Evolutionary conservation across 2,888 invertebrate genomes (phyloP), one percentile per base, ranked within the genome.

Genomic region (Pseudeuparius sepicola): DNA sequence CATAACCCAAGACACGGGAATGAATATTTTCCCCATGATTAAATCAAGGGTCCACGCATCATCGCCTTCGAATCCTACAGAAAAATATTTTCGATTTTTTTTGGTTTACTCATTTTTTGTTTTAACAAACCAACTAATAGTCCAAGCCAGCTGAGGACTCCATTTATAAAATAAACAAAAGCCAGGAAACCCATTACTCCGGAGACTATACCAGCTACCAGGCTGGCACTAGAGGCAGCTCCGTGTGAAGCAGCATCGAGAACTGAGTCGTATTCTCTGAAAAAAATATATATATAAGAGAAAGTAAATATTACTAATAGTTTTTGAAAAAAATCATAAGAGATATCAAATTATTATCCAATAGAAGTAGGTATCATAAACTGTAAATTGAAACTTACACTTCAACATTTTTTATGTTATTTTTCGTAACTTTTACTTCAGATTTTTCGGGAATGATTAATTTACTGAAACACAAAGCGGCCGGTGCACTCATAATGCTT

Each of bases 401-500:
- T 57, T 73, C 66, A 18, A 76, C 70, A 3, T 84, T 63, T 46
- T 75, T 64, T 33, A 96, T 79, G 40, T 82, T 83, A 23, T 85
- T 75, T 1, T 79, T 74, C 0, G 77, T 76, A 0, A 88, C 84
- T 43, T 74, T 67, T 0, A 87, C 80, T 37, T 77, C 68, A 51
- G 87, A 82, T 0, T 83, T 87, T 67, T 97, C 97, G 0, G 97
- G 97, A 66, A 85, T 82, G 50, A 93, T 71, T 0, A 98, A 67
- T 60, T 97, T 97, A 7, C 92, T 75, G 53, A 76, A 84, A 50
- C 88, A 89, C 15, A 97, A 62, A 0, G 94, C 84, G 0, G 92
- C 90, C 0, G 96, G 96, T 0, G 96, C 94, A 0, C 93, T 88
- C 94, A 97, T 94, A 1, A 97, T 82, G 41, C 88, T 87, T 0